These are phyloP conservation scores for Chironomus tentans DNA, from an alignment of 2,888 invertebrate species.

Conservation along the genomic window DNA sequence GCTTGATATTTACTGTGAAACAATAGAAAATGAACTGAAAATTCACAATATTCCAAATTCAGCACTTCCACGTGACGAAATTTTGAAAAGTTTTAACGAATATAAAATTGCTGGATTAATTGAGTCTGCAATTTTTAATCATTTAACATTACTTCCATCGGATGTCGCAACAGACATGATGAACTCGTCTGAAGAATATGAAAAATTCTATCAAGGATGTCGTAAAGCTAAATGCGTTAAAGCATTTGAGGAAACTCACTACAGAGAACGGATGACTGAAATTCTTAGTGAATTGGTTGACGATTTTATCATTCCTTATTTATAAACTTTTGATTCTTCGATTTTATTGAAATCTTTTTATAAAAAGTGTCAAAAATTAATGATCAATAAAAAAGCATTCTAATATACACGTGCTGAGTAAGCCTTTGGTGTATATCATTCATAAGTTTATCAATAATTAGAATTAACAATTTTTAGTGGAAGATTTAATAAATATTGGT, in stretches of 20 bases:
- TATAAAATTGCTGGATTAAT: constrained; percentile 48
- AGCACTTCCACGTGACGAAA: constrained; percentile 40
- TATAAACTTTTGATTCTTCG: no score
- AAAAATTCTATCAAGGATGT: constrained; percentile 44
- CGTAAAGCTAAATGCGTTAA: constrained; percentile 44
- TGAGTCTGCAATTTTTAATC: constrained; percentile 46
- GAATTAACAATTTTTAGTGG: no score
- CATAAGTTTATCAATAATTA: constrained; percentile 1
- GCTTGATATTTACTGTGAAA: constrained; percentile 49
- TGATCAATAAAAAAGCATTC: constrained; percentile 3
- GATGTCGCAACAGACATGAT: constrained; percentile 44
- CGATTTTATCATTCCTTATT: constrained; percentile 35
- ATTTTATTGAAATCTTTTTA: no score
- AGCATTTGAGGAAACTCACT: constrained; percentile 48
- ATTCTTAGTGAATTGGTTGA: constrained; percentile 50
- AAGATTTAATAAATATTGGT: no score
- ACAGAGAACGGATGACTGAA: constrained; percentile 45
- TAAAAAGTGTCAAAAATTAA: no score
- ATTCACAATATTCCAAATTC: constrained; percentile 40
- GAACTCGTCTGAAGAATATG: constrained; percentile 45
- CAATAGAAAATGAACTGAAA: constrained; percentile 42
- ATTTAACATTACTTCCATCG: constrained; percentile 48
- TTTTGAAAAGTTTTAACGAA: constrained; percentile 39
- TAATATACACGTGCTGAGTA: neutral
- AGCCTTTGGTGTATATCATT: constrained; percentile 11